Percentiles rank a stretch among this genome's conserved stretches.
Evolutionary conservation across 2,113 vertebrate species (phyloP).

Genomic region (Hassar affinis): DNA sequence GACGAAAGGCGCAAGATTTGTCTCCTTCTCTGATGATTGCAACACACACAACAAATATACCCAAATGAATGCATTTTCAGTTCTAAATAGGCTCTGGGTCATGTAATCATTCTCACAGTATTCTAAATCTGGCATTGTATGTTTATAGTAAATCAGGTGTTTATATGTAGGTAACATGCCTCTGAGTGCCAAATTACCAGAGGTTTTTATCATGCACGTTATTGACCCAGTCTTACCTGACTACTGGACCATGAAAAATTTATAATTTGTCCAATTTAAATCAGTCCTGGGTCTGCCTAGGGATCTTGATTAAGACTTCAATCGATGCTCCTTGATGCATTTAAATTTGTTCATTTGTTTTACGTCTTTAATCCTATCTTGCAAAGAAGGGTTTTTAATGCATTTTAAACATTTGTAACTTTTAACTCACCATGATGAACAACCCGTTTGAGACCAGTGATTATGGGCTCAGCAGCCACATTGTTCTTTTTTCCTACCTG

Average conservation of each 20-base stretch:
- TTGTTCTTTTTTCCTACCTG: slow-evolving; percentile 94
- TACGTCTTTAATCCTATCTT: background rate
- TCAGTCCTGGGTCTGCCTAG: background rate
- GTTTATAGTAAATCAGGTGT: background rate
- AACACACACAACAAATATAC: slow-evolving; percentile 36
- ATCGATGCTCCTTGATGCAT: background rate
- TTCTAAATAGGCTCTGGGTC: background rate
- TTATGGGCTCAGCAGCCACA: slow-evolving; percentile 93
- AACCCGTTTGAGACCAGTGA: slow-evolving; percentile 94
- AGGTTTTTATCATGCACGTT: too few relatives aligned
- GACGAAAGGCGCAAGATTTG: slow-evolving; percentile 89
- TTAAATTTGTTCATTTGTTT: too few relatives aligned
- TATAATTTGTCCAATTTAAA: background rate
- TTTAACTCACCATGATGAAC: slow-evolving; percentile 95
- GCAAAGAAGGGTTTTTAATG: background rate
- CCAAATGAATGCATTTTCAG: background rate
- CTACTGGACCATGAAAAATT: background rate
- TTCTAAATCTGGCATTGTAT: background rate
- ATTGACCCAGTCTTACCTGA: background rate
- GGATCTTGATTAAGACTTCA: background rate
- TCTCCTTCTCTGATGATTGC: slow-evolving; percentile 88
- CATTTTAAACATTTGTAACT: too few relatives aligned
- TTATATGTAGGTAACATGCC: background rate
- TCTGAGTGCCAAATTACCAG: background rate
- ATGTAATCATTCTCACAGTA: background rate